Base-by-base conservation (phyloP, 2,888 invertebrate genomes). In the Ctena decussata region DNA sequence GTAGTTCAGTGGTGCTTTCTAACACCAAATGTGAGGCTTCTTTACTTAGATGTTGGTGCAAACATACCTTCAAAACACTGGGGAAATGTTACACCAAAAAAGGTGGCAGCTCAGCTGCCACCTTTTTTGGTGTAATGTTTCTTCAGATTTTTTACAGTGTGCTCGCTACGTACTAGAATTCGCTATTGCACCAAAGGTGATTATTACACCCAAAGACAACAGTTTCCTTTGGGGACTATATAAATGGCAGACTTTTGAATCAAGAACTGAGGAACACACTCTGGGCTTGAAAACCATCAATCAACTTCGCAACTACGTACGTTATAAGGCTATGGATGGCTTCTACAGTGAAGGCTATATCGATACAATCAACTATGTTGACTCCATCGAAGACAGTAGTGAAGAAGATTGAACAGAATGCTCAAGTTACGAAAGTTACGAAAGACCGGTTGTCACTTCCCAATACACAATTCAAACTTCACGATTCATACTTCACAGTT, bases 301-400 rank as follows among this genome's bases (percentile, higher is more conserved):
- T 27, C n/a, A n/a, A 41, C 35, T 80, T 37, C 57, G 72, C 60
- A 80, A 80, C 46, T 80, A 73, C 32, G 57, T 80, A 30, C 73
- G 73, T 5, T 21, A 39, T 32, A 80, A 80, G 39, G 80, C 80
- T 6, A n/a, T 80, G n/a, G 30, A 80, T 27, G 71, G 57, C 18
- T 74, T 80, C 41, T 44, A 41, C 57, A 60, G 74, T 24, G 73
- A 80, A 57, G 78, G 78, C 8, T 24, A 41, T 37, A 78, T 78
- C 24, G 78, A 78, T 27, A 46, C 32, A 32, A 70, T 78, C 35
- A 78, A 78, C 46, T 78, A 71, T 49, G 78, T 78, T 18, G 18
- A 32, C 18, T 78, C 78, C 24, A n/a, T 78, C 21, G 49, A 78
- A 53, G 78, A 78, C 11, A 18, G 11, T 35, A 57, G 37, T 12